Base-by-base conservation (phyloP, 2,888 invertebrate genomes). In the Noctuana brunneofusca region DNA sequence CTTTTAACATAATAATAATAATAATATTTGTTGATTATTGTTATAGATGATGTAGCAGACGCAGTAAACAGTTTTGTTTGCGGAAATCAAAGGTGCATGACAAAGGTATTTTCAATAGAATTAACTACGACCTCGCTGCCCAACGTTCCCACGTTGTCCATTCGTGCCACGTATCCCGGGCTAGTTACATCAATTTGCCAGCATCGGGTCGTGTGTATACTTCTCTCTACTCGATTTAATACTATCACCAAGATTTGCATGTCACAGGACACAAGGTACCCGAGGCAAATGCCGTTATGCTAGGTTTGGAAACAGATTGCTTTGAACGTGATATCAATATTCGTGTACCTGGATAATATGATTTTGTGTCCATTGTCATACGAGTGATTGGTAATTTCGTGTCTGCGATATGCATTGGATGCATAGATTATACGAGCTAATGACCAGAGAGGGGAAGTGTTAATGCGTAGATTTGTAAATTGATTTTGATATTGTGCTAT, bases 231-330 rank as follows among this genome's bases (percentile, higher is more conserved):
- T 74, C 80, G 84, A 86, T 89, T 89, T 90, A 89, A 91, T 89
- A 84, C 80, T 81, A 91, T 90, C 86, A 89, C 79, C 80, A 84
- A 84, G 86, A 91, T 91, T 91, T 91, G 90, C 90, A 90, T 91
- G 87, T 85, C 90, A 91, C 83, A 90, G 89, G 84, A 78, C 58
- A 65, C 68, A 66, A 69, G 70, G 69, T 66, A 67, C 68, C 54
- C 58, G 38, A 65, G 66, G 70, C 60, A 67, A 68, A 69, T 66
- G 70, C 69, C 56, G 65, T 68, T 68, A 66, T 64, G 60, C 59
- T 64, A 62, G 64, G 54, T 55, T 62, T 54, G 65, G 64, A 66
- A 59, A 65, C 65, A 70, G 56, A 65, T 66, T 64, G 68, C 62
- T 65, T 67, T 66, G 64, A 64, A 68, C 65, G 69, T 69, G 68